Evolutionary conservation across 1,140 invertebrate genomes (phyloP).

Genomic region (Musca vetustissima): DNA sequence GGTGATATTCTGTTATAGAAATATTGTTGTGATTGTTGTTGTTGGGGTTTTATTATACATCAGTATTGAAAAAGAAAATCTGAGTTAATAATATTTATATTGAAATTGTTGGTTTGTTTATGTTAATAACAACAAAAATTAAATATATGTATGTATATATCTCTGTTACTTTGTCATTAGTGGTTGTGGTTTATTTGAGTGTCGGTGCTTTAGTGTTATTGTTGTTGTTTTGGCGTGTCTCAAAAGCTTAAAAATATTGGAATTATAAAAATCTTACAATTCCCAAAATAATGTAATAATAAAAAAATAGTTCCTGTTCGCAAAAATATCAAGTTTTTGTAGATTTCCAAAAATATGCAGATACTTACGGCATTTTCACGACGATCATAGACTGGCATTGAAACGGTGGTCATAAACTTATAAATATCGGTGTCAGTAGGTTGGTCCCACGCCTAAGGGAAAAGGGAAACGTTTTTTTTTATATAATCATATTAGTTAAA

Average conservation of each 20-base stretch:
- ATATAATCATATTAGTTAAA: too few relatives aligned
- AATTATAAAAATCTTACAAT: neutral
- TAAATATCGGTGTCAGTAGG: slow-evolving; percentile 65
- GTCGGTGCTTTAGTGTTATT: neutral
- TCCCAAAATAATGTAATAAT: neutral
- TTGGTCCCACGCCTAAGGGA: slow-evolving; percentile 64
- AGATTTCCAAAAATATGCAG: neutral
- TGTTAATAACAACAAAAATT: neutral
- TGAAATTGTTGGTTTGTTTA: neutral
- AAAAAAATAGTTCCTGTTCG: neutral
- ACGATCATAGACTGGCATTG: slow-evolving; percentile 87
- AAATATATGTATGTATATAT: slow-evolving; percentile 5
- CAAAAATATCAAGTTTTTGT: too few relatives aligned
- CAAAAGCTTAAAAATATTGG: neutral
- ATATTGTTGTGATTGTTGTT: slow-evolving; percentile 23
- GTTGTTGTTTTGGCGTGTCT: neutral
- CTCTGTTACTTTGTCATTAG: neutral
- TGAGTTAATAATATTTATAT: neutral
- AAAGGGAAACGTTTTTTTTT: neutral
- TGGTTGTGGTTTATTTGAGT: too few relatives aligned
- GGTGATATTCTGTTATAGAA: slow-evolving; percentile 84
- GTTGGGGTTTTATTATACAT: slow-evolving; percentile 16
- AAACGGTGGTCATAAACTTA: slow-evolving; percentile 85
- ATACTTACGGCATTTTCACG: slow-evolving; percentile 73
- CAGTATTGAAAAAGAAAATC: neutral